Evolutionary conservation across 2,888 invertebrate species (phyloP).

Genomic region (Papilio demoleus): DNA sequence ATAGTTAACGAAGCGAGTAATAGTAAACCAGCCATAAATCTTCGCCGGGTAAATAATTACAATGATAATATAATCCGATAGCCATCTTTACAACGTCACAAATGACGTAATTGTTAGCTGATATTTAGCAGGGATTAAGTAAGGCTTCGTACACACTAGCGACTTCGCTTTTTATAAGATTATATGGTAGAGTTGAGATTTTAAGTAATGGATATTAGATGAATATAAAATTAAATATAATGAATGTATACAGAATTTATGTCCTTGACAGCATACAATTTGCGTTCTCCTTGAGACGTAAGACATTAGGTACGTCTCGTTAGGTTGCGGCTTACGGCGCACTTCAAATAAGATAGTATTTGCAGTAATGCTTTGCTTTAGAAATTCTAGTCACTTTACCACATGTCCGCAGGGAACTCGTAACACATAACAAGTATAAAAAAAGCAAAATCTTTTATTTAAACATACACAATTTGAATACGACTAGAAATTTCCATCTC

Average conservation of each 20-base stretch:
- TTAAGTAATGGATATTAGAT: too few relatives aligned
- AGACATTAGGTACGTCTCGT: constrained; percentile 14
- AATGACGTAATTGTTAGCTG: constrained; percentile 23
- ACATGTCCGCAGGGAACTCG: not conserved
- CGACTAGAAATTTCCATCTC: constrained; percentile 5
- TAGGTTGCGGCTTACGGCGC: constrained; percentile 2
- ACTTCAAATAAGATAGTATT: not conserved
- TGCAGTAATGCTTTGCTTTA: not conserved
- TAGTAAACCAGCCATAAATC: constrained; percentile 25
- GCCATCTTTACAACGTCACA: constrained; percentile 16
- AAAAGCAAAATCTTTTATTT: not conserved
- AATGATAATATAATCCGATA: constrained; percentile 29
- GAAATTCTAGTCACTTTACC: not conserved
- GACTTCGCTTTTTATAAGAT: too few relatives aligned
- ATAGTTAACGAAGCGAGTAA: constrained; percentile 28
- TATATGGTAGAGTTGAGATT: too few relatives aligned
- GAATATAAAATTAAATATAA: too few relatives aligned
- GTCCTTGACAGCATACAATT: not conserved
- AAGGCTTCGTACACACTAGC: constrained; percentile 12
- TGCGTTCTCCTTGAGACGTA: not conserved
- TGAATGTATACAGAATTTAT: not conserved
- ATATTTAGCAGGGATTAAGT: constrained; percentile 21
- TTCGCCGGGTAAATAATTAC: constrained; percentile 29
- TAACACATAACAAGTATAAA: not conserved
- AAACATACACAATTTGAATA: constrained; percentile 9